Evolutionary conservation across 2,888 invertebrate species (phyloP).

Genomic region (Imbricaverruca yamaguchii): DNA sequence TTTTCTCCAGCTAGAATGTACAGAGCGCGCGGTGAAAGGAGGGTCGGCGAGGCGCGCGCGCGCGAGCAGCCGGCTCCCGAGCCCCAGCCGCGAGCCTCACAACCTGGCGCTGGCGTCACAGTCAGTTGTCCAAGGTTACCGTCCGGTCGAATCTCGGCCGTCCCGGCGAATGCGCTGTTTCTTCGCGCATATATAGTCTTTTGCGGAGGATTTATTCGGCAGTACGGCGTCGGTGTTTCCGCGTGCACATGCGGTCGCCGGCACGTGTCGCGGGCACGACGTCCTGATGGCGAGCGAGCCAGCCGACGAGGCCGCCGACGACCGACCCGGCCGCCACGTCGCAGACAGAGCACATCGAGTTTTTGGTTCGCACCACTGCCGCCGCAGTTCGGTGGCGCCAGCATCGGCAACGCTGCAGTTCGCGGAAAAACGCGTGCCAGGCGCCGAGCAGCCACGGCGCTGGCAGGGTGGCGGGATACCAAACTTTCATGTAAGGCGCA

Average conservation of each 20-base stretch:
- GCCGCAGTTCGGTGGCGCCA: background rate
- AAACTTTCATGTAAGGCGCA: background rate
- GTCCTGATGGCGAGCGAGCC: no score
- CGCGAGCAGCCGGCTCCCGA: background rate
- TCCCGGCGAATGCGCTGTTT: background rate
- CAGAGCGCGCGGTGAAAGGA: background rate
- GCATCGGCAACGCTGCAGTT: background rate
- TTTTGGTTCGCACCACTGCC: background rate
- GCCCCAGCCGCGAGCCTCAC: background rate
- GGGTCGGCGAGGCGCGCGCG: background rate
- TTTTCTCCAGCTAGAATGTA: background rate
- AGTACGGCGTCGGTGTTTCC: no score
- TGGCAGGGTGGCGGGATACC: background rate
- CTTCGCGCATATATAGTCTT: background rate
- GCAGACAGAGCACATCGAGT: slow-evolving; percentile 20
- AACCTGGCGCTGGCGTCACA: background rate
- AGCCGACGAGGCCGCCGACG: no score
- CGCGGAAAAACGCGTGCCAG: slow-evolving; percentile 4
- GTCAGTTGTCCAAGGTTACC: slow-evolving; percentile 1
- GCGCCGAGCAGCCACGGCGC: background rate
- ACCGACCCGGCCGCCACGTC: background rate
- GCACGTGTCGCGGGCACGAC: no score
- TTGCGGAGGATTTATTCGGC: no score
- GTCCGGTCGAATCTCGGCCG: background rate
- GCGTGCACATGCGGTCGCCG: no score